Conservation (phyloP, 2,888 invertebrate genomes). For the Entomobrya proxima region DNA sequence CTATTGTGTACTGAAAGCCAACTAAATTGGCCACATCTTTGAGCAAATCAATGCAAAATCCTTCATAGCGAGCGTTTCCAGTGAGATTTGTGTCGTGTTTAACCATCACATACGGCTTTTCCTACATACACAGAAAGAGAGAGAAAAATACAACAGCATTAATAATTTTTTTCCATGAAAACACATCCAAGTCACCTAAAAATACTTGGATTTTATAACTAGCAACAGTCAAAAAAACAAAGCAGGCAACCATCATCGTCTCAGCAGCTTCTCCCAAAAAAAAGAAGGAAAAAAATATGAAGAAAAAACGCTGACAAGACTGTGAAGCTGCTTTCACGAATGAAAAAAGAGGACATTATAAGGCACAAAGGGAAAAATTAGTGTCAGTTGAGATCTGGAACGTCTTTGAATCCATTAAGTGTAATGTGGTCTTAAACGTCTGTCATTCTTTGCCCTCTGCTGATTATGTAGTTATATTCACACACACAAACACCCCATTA, state of each 20-base stretch:
- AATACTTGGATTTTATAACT: too few species aligned
- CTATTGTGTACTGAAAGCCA: conserved; percentile 91
- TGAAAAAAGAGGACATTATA: conserved; percentile 58
- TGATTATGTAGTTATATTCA: conserved; percentile 25
- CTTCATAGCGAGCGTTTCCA: conserved; percentile 91
- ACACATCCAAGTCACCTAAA: too few species aligned
- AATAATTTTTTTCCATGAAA: too few species aligned
- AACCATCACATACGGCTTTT: conserved; percentile 94
- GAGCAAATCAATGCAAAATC: conserved; percentile 93
- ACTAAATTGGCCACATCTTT: conserved; percentile 89
- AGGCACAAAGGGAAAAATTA: conserved; percentile 51
- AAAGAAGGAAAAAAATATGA: not conserved
- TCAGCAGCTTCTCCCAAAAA: too few species aligned
- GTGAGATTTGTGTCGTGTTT: conserved; percentile 89
- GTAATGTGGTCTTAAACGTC: conserved; percentile 56
- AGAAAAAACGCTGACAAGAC: conserved; percentile 24
- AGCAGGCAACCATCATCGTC: too few species aligned
- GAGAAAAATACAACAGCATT: conserved; percentile 16
- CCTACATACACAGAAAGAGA: conserved; percentile 81
- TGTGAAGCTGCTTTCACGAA: conserved; percentile 82
- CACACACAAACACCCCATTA: conserved; percentile 18
- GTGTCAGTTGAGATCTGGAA: conserved; percentile 60
- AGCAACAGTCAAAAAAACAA: too few species aligned
- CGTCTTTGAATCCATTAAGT: conserved; percentile 59
- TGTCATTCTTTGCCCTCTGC: conserved; percentile 43